These are phyloP conservation scores for Trichoplusia ni DNA, from an alignment of 1,140 invertebrate genomes.

Conservation along the genomic window DNA sequence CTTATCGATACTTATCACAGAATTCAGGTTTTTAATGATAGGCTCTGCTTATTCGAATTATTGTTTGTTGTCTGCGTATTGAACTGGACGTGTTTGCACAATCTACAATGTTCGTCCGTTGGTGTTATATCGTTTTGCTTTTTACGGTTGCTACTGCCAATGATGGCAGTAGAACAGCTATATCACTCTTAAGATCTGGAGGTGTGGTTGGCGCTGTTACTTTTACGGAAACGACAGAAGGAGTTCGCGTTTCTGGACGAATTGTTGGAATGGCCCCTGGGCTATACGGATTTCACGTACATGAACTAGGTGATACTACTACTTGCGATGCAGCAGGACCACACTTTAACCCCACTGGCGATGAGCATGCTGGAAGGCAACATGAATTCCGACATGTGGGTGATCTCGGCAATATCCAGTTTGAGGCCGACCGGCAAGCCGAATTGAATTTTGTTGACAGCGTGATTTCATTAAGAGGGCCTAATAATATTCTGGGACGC, in stretches of 20 bases:
- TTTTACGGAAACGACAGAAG: conserved; percentile 78
- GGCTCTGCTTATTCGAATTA: too few relatives aligned
- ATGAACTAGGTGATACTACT: conserved; percentile 88
- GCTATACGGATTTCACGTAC: conserved; percentile 91
- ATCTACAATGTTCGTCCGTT: conserved; percentile 10
- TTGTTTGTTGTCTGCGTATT: background rate
- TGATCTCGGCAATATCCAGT: conserved; percentile 93
- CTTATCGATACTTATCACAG: too few relatives aligned
- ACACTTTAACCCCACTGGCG: conserved; percentile 87
- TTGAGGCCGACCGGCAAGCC: conserved; percentile 82
- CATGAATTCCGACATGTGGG: conserved; percentile 88
- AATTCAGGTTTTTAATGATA: too few relatives aligned
- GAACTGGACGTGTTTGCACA: background rate
- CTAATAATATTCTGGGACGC: conserved; percentile 88
- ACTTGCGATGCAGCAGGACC: conserved; percentile 85
- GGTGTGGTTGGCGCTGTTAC: conserved; percentile 68
- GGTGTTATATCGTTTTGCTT: conserved; percentile 13
- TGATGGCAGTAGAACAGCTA: conserved; percentile 44
- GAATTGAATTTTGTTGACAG: conserved; percentile 84
- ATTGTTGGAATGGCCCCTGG: conserved; percentile 85
- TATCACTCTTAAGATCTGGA: conserved; percentile 46
- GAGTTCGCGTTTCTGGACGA: conserved; percentile 83
- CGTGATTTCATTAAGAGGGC: conserved; percentile 84
- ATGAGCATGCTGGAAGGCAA: conserved; percentile 58
- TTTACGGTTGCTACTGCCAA: conserved; percentile 21